Evolutionary conservation across 2,888 invertebrate species (phyloP), one percentile per base, ranked within the genome.

Genomic region (Pherbina coryleti): DNA sequence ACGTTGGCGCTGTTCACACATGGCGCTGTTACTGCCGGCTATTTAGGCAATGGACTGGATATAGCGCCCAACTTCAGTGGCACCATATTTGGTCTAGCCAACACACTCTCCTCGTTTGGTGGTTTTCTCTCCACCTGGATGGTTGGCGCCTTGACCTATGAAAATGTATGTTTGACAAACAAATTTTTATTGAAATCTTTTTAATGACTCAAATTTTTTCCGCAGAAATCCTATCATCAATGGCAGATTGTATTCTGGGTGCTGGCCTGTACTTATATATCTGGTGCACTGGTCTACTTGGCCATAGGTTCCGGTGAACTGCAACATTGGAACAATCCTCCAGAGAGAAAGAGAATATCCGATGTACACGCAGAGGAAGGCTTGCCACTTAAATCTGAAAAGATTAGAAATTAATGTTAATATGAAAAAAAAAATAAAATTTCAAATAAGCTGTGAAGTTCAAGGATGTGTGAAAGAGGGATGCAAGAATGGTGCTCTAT

Each of bases 41-140:
- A 96, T 88, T 91, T 96, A 37, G 94, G 96, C 80, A 96, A 96
- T 86, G 96, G 95, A 14, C 90, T 97, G 31, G 96, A 97, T 84
- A 96, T 97, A 83, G 96, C 96, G 3, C 96, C 96, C 0, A 96
- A 96, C 88, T 97, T 95, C 87, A 95, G 96, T 77, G 93, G 97
- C 0, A 96, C 96, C 1, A 96, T 97, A 81, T 96, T 96, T 88
- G 96, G 96, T 55, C 91, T 97, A 91, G 96, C 96, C n/a, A 96
- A 96, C 86, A 95, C 96, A 0, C 89, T 96, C 76, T 95, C 96
- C 0, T 96, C 96, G 0, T 91, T 95, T 73, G 95, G 96, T 8
- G 96, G 96, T 0, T 96, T 94, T 90, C 87, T 96, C 0, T 96
- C 96, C 9, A 94, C 95, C 0, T 93, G 93, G 89, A 94, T 96